Evolutionary conservation across 2,888 invertebrate species (phyloP).

Genomic region (Heliconius hortense): DNA sequence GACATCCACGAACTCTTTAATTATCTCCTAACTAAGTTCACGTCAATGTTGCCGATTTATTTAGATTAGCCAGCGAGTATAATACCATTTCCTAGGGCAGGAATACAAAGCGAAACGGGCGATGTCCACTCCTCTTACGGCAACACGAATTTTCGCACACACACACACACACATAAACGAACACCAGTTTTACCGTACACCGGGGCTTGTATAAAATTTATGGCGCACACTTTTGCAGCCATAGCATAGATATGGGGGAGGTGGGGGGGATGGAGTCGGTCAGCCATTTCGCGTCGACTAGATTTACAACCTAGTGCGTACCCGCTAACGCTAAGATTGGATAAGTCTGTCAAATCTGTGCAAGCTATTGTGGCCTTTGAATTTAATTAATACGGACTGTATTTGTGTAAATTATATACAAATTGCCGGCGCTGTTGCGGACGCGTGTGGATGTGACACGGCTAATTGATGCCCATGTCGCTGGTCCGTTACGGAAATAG

Average conservation of each 20-base stretch:
- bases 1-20: slow-evolving; percentile 55
- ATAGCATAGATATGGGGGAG: slow-evolving; percentile 70
- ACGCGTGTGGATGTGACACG: slow-evolving; percentile 40
- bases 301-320: slow-evolving; percentile 79
- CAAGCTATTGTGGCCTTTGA: slow-evolving; percentile 45
- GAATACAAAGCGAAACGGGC: slow-evolving; percentile 73
- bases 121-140: slow-evolving; percentile 73
- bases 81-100: slow-evolving; percentile 57
- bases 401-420: slow-evolving; percentile 46
- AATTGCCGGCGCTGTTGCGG: slow-evolving; percentile 35
- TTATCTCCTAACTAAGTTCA: slow-evolving; percentile 62
- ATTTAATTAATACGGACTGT: slow-evolving; percentile 45
- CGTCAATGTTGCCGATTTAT: slow-evolving; percentile 67
- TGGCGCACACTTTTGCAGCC: slow-evolving; percentile 80
- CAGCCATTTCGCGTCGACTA: slow-evolving; percentile 80
- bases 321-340: slow-evolving; percentile 72
- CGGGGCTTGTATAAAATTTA: slow-evolving; percentile 79
- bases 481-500: slow-evolving; percentile 29
- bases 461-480: slow-evolving; percentile 41
- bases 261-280: slow-evolving; percentile 71
- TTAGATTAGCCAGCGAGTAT: slow-evolving; percentile 66
- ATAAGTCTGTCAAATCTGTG: slow-evolving; percentile 49
- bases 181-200: slow-evolving; percentile 74
- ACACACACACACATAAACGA: slow-evolving; percentile 48
- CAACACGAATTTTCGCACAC: slow-evolving; percentile 77